These are phyloP conservation scores for Macrosiphum euphorbiae DNA, from an alignment of 2,888 invertebrate species.

Conservation along the genomic window DNA sequence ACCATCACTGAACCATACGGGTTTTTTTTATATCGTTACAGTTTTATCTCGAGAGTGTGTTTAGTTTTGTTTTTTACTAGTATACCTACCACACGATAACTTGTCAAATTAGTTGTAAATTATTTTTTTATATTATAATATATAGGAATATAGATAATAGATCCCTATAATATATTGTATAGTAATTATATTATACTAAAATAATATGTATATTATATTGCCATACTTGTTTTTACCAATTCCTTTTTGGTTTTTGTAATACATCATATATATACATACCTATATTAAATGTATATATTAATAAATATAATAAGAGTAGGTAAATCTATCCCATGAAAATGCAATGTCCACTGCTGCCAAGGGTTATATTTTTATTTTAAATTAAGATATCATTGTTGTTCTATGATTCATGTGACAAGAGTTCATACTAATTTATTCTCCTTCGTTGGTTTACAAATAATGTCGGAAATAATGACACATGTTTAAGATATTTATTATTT, in stretches of 20 bases:
- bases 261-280: no score
- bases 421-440: not conserved
- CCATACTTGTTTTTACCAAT: not conserved
- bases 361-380: not conserved
- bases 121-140: not conserved
- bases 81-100: not conserved
- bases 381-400: not conserved
- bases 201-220: not conserved
- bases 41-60: not conserved
- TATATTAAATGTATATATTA: not conserved
- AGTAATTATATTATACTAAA: not conserved
- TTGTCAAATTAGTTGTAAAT: not conserved
- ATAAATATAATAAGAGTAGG: not conserved
- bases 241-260: not conserved
- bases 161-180: not conserved
- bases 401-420: not conserved
- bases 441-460: not conserved
- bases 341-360: not conserved
- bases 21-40: not conserved
- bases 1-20: not conserved
- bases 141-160: not conserved
- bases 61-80: not conserved
- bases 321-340: not conserved
- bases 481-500: not conserved
- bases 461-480: not conserved